Base-by-base conservation (phyloP, 2,113 vertebrate genomes). In the Mesembrinibis cayennensis region DNA sequence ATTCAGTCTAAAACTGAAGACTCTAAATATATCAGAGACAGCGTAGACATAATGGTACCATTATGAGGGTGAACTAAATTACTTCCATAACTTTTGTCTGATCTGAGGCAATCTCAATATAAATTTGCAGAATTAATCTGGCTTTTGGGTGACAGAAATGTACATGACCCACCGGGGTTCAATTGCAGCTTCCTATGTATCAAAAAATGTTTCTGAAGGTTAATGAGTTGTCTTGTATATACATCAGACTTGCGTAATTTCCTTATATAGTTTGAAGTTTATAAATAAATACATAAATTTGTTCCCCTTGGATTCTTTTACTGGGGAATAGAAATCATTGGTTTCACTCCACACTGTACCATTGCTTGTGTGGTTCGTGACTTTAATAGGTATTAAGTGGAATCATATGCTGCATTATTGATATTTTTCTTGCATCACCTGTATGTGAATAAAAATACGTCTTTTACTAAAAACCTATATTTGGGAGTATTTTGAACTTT, bases 101-200 rank as follows among this genome's bases (percentile, higher is more conserved):
- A 63, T 91, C 29, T 87, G 49, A 94, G 47, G 44, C 44, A 84
- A 45, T 87, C 56, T 94, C 44, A 66, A 7, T 89, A 82, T 62
- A 83, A 87, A 97, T 74, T 86, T 81, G 25, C n/a, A 81, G 34
- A 87, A 65, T 84, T 88, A 93, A 83, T 91, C 42, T 76, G 73
- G 67, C 21, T n/a, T 86, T 90, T 78, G 47, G 27, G 79, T 85
- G 53, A 34, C 62, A 92, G 49, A 89, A 62, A 52, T 70, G 52
- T 70, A 30, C 36, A n/a, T 59, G 61, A 42, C 47, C n/a, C 50
- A 58, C 67, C 77, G 59, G 42, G 44, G 25, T 93, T 95, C 59
- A 80, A 4, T 77, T 85, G 47, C 45, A n/a, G 58, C 42, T 95
- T 91, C 36, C 40, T 74, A 1, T 76, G 27, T 90, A 72, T 85